phyloP scores from a whole-genome alignment of 2,113 vertebrate genomes.

The Apistogramma diplotaenia region DNA sequence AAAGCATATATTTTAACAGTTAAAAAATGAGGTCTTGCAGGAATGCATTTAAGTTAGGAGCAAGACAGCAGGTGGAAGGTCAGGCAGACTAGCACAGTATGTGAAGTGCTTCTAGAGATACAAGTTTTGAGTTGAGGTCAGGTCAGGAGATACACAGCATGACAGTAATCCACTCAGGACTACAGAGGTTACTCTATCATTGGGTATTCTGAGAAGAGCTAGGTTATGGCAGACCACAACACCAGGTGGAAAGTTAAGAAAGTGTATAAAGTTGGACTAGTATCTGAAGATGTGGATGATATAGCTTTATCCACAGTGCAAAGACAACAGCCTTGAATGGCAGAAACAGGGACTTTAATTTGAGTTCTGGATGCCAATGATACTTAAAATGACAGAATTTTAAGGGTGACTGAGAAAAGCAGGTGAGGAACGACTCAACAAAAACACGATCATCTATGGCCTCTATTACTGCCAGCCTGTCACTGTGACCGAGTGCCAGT shows the following conservation, averaged over 20 bases:
- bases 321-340: neutral
- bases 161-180: neutral
- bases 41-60: neutral
- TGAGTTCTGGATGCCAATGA: neutral
- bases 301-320: neutral
- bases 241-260: neutral
- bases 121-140: neutral
- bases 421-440: conserved; percentile 9
- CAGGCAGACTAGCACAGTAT: neutral
- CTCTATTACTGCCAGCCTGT: conserved; percentile 9
- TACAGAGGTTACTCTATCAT: conserved; percentile 25
- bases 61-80: neutral
- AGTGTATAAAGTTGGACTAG: neutral
- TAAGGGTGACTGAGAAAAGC: conserved; percentile 37
- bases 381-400: conserved; percentile 9
- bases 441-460: conserved; percentile 31
- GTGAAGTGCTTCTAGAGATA: conserved; percentile 7
- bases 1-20: neutral
- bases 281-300: neutral
- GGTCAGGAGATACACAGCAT: neutral
- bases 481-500: neutral
- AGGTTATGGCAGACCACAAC: neutral
- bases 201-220: conserved; percentile 3
- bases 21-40: neutral
- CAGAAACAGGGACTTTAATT: conserved; percentile 3